phyloP scores from a whole-genome alignment of 2,113 vertebrate species.

The Mugil cephalus region DNA sequence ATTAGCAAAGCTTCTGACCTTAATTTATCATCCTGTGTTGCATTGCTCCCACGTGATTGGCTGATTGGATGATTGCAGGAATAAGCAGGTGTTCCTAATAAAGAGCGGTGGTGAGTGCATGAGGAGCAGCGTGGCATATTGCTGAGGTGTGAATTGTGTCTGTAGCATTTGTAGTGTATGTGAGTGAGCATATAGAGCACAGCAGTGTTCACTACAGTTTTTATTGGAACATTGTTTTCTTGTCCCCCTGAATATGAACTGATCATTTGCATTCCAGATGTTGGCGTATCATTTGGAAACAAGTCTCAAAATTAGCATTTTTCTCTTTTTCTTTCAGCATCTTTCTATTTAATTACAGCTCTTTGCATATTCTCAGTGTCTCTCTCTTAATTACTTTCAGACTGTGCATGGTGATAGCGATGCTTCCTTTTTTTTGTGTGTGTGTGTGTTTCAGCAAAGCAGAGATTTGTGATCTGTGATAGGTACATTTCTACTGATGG shows the following conservation, averaged over 20 bases:
- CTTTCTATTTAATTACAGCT: slow-evolving; percentile 19
- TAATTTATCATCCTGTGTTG: slow-evolving; percentile 1
- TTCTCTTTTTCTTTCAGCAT: neutral
- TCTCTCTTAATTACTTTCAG: slow-evolving; percentile 17
- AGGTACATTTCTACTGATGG: too few relatives aligned
- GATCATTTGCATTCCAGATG: slow-evolving; percentile 21
- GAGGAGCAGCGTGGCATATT: neutral
- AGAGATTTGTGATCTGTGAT: too few relatives aligned
- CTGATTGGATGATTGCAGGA: slow-evolving; percentile 18
- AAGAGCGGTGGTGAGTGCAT: neutral
- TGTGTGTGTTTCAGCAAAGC: neutral
- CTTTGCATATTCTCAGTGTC: slow-evolving; percentile 11
- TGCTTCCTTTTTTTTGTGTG: too few relatives aligned
- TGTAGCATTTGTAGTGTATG: neutral
- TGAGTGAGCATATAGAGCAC: neutral
- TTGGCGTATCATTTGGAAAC: slow-evolving; percentile 10
- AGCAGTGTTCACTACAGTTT: neutral
- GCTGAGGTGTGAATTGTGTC: neutral
- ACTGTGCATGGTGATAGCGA: neutral
- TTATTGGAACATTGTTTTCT: neutral
- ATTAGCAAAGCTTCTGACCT: slow-evolving; percentile 17
- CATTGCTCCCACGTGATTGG: neutral
- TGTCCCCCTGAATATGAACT: neutral
- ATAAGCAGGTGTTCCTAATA: slow-evolving; percentile 14
- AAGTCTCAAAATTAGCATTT: slow-evolving; percentile 3